Evolutionary conservation across 2,113 vertebrate species (phyloP).

Genomic region (Cettia cetti): DNA sequence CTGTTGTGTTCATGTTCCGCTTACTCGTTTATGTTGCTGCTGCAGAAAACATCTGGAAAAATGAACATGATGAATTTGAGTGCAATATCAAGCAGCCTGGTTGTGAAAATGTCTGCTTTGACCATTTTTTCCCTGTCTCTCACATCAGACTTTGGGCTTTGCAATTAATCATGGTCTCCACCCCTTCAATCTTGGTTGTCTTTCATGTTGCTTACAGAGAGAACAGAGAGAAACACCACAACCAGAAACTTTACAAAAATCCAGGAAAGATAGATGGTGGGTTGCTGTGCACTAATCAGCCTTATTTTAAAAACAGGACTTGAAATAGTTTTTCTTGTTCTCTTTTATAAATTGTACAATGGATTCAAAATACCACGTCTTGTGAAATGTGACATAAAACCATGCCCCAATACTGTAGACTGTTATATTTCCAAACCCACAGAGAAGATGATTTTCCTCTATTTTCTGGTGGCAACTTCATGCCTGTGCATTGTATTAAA

Average conservation of each 20-base stretch:
- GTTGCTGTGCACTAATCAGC: conserved; percentile 81
- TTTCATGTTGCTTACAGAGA: conserved; percentile 84
- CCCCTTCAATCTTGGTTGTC: conserved; percentile 84
- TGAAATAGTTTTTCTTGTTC: conserved; percentile 80
- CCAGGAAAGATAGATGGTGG: conserved; percentile 78
- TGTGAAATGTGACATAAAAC: conserved; percentile 75
- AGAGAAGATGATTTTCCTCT: conserved; percentile 86
- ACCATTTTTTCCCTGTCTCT: conserved; percentile 87
- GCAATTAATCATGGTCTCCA: conserved; percentile 88
- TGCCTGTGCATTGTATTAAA: conserved; percentile 81
- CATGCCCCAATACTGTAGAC: conserved; percentile 84
- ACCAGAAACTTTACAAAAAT: conserved; percentile 72
- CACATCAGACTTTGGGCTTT: conserved; percentile 87
- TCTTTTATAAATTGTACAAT: conserved; percentile 83
- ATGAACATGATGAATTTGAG: conserved; percentile 83
- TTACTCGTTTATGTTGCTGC: conserved; percentile 84
- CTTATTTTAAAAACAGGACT: conserved; percentile 80
- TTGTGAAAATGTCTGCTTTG: conserved; percentile 88
- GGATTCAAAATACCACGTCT: conserved; percentile 80
- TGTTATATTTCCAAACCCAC: conserved; percentile 84
- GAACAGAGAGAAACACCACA: conserved; percentile 74
- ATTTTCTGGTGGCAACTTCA: conserved; percentile 81
- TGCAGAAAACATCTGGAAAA: conserved; percentile 86
- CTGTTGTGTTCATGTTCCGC: conserved; percentile 81
- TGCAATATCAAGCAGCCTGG: conserved; percentile 86